These are phyloP conservation scores for Choristoneura fumiferana DNA, from an alignment of 1,140 invertebrate genomes.

Conservation along the genomic window DNA sequence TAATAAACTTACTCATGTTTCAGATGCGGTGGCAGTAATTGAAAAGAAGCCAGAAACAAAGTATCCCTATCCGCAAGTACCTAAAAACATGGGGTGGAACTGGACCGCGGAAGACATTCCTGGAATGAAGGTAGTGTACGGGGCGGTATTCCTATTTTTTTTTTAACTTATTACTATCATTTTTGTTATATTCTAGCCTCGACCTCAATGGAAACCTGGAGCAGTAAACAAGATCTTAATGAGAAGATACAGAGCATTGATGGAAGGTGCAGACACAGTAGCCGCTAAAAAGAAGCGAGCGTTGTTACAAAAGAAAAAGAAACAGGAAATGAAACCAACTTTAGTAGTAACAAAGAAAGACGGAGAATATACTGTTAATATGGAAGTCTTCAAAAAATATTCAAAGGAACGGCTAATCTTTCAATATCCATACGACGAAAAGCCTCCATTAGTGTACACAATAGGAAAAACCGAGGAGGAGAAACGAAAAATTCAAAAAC, in stretches of 20 bases:
- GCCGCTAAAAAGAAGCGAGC: constrained; percentile 68
- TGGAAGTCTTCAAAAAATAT: constrained; percentile 72
- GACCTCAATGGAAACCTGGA: constrained; percentile 64
- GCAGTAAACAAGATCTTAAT: constrained; percentile 60
- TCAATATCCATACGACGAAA: constrained; percentile 70
- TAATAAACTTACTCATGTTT: constrained; percentile 22
- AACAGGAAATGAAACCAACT: constrained; percentile 65
- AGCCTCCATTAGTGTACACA: constrained; percentile 60
- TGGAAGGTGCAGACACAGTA: constrained; percentile 53
- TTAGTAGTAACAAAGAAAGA: constrained; percentile 60
- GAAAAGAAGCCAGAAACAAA: constrained; percentile 43
- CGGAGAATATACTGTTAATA: constrained; percentile 67
- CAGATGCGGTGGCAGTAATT: constrained; percentile 28
- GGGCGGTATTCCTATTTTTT: neutral
- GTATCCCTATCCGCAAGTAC: constrained; percentile 60
- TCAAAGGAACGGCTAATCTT: constrained; percentile 61
- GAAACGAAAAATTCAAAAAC: constrained; percentile 53
- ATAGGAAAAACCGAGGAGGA: constrained; percentile 70
- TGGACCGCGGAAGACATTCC: constrained; percentile 66
- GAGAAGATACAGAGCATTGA: constrained; percentile 53
- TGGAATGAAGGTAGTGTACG: constrained; percentile 53
- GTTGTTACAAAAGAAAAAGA: constrained; percentile 64
- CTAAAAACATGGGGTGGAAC: constrained; percentile 67
- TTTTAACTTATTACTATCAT: neutral
- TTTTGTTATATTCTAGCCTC: constrained; percentile 40